phyloP scores from a whole-genome alignment of 2,113 vertebrate genomes.

The Dicentrarchus labrax region DNA sequence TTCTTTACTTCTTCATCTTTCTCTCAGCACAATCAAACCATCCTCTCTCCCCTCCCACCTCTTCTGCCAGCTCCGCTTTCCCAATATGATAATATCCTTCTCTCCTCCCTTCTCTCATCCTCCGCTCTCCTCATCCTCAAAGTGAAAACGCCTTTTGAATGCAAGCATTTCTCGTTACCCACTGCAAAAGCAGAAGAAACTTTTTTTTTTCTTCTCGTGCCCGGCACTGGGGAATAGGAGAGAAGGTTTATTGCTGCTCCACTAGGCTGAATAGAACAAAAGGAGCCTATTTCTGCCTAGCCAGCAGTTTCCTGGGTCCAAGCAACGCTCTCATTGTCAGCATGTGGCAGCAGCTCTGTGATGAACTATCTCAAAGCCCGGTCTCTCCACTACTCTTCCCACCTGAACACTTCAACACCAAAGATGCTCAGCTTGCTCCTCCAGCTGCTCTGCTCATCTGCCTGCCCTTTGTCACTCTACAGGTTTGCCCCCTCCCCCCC shows the following conservation, averaged over 20 bases:
- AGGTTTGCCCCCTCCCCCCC: conserved; percentile 28
- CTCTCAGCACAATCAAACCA: conserved; percentile 54
- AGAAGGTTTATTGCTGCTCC: conserved; percentile 66
- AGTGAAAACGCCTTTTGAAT: conserved; percentile 65
- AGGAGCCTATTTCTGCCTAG: conserved; percentile 59
- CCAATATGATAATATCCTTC: conserved; percentile 58
- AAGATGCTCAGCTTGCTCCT: conserved; percentile 44
- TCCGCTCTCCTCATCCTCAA: conserved; percentile 54
- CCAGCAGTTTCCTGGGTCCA: conserved; percentile 70
- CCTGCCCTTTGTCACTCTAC: conserved; percentile 43
- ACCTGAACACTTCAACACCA: conserved; percentile 53
- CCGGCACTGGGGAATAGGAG: conserved; percentile 37
- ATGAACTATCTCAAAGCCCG: conserved; percentile 70
- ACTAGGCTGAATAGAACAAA: conserved; percentile 73
- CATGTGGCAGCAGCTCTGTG: conserved; percentile 58
- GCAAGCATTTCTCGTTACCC: conserved; percentile 50
- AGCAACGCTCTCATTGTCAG: conserved; percentile 68
- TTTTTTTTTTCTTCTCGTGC: conserved; percentile 30
- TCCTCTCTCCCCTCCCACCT: conserved; percentile 42
- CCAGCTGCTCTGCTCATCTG: conserved; percentile 52
- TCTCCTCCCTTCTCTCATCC: conserved; percentile 52
- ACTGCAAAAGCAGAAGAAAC: conserved; percentile 39
- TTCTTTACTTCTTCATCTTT: conserved; percentile 55
- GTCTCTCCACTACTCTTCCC: conserved; percentile 42
- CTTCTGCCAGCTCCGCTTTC: conserved; percentile 40